Conservation (phyloP, 1,140 invertebrate genomes). For the Sarcophaga peregrina region DNA sequence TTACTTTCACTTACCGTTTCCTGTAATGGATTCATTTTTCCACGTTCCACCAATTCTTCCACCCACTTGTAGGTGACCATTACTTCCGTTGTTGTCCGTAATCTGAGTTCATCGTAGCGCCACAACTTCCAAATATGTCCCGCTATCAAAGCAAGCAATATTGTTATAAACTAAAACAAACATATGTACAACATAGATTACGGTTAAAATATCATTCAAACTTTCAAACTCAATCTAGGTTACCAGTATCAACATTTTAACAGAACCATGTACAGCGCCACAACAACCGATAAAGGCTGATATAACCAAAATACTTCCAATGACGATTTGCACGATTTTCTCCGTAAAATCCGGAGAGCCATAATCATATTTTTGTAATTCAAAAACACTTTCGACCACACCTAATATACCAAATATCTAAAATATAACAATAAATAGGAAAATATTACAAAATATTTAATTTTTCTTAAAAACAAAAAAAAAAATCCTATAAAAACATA, state of each 20-base stretch:
- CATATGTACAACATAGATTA: background rate
- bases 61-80: conserved; percentile 57
- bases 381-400: conserved; percentile 56
- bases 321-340: conserved; percentile 53
- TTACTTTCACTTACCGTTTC: conserved; percentile 47
- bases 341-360: conserved; percentile 54
- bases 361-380: conserved; percentile 52
- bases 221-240: conserved; percentile 14
- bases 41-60: conserved; percentile 53
- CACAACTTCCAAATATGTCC: conserved; percentile 55
- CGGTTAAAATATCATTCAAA: background rate
- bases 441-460: background rate
- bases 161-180: conserved; percentile 50
- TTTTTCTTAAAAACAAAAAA: too few species aligned
- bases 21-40: conserved; percentile 57
- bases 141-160: conserved; percentile 52
- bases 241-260: conserved; percentile 58
- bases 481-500: too few species aligned
- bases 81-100: conserved; percentile 51
- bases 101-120: conserved; percentile 56
- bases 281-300: conserved; percentile 56
- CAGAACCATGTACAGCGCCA: conserved; percentile 58
- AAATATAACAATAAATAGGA: background rate
- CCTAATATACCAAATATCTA: conserved; percentile 55
- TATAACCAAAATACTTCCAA: conserved; percentile 52